Evolutionary conservation across 2,797 vertebrate species (phyloP), one percentile per base, ranked within the genome.

Genomic region (Podargus strigoides): DNA sequence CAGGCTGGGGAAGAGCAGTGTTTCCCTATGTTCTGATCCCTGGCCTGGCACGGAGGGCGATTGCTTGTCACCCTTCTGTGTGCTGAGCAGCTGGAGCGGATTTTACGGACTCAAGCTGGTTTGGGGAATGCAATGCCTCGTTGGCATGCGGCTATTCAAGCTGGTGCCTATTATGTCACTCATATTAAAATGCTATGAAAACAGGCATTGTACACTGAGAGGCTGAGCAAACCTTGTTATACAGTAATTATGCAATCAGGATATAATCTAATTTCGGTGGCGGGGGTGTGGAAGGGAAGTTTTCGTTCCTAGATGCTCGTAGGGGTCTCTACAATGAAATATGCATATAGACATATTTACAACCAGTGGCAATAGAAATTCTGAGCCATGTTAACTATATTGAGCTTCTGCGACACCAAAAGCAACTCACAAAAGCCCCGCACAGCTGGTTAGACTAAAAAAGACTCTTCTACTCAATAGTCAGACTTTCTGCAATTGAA

Each of bases 171-270:
- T 97, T 97, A 96, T 97, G 97, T 79, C 32, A 69, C 87, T 96
- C 59, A 28, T 93, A 94, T 97, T 97, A 96, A 97, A 97, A 95
- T 70, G 95, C 97, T 91, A 93, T 95, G 91, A 95, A 97, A 97
- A 95, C 97, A 97, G 93, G 96, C 96, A 53, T 87, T 92, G 80
- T 95, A 95, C 84, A 47, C 86, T 24, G 79, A 95, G 92, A 94
- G 95, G 95, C 93, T 89, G 96, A 97, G 95, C 92, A 95, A 97
- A 96, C 93, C 97, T 96, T 93, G 96, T 97, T 97, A 96, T 74
- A 59, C 95, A 93, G 93, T 94, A 97, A 97, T 97, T 97, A 96
- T 85, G 88, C 96, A 95, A 96, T 97, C 96, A 94, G 89, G 82
- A 68, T 58, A 74, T 96, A 94, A 97, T 96, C 97, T 97, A 94